Evolutionary conservation across 2,113 vertebrate species (phyloP).

Genomic region (Crotalus helleri): DNA sequence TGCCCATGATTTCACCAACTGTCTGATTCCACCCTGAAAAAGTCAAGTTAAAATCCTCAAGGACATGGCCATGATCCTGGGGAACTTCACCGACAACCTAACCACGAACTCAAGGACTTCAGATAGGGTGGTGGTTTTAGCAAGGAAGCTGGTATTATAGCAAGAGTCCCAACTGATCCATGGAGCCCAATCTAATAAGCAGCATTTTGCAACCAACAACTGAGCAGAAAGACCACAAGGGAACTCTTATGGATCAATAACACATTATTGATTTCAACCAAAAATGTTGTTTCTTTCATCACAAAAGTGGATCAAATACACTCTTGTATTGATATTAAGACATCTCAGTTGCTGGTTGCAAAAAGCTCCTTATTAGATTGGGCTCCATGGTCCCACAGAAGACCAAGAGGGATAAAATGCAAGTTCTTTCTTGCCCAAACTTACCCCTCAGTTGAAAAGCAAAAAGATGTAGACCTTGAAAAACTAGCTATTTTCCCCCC

Average conservation of each 20-base stretch:
- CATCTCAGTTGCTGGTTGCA: background rate
- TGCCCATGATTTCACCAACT: background rate
- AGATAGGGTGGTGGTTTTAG: background rate
- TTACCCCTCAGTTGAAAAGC: background rate
- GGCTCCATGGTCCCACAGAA: background rate
- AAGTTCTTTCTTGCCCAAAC: background rate
- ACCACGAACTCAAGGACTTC: background rate
- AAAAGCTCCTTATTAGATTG: no score
- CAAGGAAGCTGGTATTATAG: background rate
- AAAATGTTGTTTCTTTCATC: background rate
- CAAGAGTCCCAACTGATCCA: background rate
- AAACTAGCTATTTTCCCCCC: background rate
- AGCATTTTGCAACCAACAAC: no score
- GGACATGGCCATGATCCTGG: background rate
- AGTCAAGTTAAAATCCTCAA: background rate
- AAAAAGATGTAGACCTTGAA: background rate
- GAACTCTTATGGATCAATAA: background rate
- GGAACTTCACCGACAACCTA: no score
- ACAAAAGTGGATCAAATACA: background rate
- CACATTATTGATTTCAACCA: background rate
- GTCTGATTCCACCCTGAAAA: background rate
- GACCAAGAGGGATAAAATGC: background rate
- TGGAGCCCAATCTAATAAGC: no score
- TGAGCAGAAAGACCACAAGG: no score
- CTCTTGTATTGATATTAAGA: background rate